Evolutionary conservation across 1,140 invertebrate species (phyloP), one percentile per base, ranked within the genome.

Genomic region (Brachionus angularis): DNA sequence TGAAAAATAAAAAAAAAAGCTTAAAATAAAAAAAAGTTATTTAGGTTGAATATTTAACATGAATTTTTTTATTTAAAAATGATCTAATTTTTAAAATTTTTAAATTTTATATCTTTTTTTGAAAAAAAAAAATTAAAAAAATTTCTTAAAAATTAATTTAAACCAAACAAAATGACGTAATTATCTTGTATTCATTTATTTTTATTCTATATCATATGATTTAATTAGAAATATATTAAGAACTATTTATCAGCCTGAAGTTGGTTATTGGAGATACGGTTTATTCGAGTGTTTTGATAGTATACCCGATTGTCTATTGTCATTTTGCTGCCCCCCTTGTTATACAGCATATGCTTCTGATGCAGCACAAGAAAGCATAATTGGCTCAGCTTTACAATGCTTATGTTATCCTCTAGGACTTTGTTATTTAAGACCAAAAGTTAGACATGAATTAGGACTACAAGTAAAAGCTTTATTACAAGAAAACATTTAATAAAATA

Each of bases 231-330:
- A n/a, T n/a, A n/a, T n/a, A n/a, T n/a, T n/a, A n/a, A 55, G 52
- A 55, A 34, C 53, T 14, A 58, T 58, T 42, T 58, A 58, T 39
- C 53, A 58, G 25, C 53, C 53, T 29, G 23, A 58, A 23, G 21
- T 39, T 10, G 33, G 33, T 5, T 31, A 58, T 23, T 58, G 53
- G 53, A 58, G 62, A 47, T 67, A 67, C 29, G 62, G 62, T 25
- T 34, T 67, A 34, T 67, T 67, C 44, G 47, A 67, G 36, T 67
- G 62, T 36, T 47, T 47, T 67, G 62, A 67, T 14, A 67, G 62
- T 23, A 27, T 50, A 21, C 29, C 27, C 31, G 62, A 67, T 29
- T 67, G 62, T 50, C 47, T 46, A 7, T 50, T 67, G 29, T 29
- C 29, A 21, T 5, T 46, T 18, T 67, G 21, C 29, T 67, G 62